Conservation (phyloP, 1,140 invertebrate species). For the roundworm (Caenorhabditis elegans) region DNA sequence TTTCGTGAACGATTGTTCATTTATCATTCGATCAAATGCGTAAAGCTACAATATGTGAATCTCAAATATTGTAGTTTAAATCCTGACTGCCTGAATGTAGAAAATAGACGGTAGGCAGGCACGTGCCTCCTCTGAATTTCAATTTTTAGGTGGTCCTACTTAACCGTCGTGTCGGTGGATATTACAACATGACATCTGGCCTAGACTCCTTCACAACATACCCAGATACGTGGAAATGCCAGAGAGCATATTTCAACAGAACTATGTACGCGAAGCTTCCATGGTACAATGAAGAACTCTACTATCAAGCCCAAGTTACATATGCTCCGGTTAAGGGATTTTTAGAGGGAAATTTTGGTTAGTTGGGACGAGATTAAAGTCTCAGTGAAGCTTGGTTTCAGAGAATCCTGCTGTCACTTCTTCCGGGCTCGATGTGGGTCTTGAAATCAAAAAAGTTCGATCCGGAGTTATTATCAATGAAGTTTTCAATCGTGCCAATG, state of each 20-base stretch:
- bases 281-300: slow-evolving; percentile 14
- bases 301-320: neutral
- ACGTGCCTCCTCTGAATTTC: too few species aligned
- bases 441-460: neutral
- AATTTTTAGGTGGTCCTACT: neutral
- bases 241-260: slow-evolving; percentile 9
- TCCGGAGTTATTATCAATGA: neutral
- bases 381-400: neutral
- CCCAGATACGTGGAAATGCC: slow-evolving; percentile 12
- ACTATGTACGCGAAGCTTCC: neutral
- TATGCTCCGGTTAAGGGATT: slow-evolving; percentile 10
- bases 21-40: too few species aligned
- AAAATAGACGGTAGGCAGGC: too few species aligned
- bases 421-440: neutral
- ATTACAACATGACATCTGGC: neutral
- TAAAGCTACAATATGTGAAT: too few species aligned
- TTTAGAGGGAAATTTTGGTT: neutral
- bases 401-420: neutral
- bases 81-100: too few species aligned
- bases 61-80: too few species aligned
- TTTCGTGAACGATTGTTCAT: too few species aligned
- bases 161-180: neutral
- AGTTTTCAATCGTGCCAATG: neutral
- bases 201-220: neutral
- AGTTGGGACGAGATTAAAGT: neutral